phyloP scores from a whole-genome alignment of 1,140 invertebrate species.

The Tetramorium alpestre region DNA sequence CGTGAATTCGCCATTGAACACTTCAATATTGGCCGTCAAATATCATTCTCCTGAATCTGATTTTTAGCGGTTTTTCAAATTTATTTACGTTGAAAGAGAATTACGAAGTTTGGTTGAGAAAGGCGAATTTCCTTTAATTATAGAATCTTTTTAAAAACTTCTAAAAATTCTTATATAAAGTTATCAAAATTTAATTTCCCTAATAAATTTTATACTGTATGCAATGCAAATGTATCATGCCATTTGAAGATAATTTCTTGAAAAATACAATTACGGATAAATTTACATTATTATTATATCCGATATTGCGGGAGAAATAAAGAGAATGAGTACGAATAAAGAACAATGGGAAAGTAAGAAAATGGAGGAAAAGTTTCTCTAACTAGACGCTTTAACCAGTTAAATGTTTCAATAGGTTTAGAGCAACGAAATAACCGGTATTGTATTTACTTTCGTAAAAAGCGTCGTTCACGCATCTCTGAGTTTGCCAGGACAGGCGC shows the following conservation, averaged over 20 bases:
- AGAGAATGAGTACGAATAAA: background rate
- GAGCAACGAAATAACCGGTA: background rate
- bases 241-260: background rate
- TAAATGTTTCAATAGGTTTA: background rate
- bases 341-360: background rate
- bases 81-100: background rate
- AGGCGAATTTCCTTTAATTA: background rate
- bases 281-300: background rate
- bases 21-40: background rate
- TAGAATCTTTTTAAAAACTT: background rate
- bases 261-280: background rate
- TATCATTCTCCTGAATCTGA: background rate
- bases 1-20: constrained; percentile 2
- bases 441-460: background rate
- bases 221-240: background rate
- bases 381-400: background rate
- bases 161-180: background rate
- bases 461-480: background rate
- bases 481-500: background rate
- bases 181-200: background rate
- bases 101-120: background rate
- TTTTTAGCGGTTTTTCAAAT: background rate
- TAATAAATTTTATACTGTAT: background rate
- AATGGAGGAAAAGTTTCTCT: background rate
- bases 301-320: background rate